Conservation (phyloP, 2,888 invertebrate species). For the Volucella inflata region DNA sequence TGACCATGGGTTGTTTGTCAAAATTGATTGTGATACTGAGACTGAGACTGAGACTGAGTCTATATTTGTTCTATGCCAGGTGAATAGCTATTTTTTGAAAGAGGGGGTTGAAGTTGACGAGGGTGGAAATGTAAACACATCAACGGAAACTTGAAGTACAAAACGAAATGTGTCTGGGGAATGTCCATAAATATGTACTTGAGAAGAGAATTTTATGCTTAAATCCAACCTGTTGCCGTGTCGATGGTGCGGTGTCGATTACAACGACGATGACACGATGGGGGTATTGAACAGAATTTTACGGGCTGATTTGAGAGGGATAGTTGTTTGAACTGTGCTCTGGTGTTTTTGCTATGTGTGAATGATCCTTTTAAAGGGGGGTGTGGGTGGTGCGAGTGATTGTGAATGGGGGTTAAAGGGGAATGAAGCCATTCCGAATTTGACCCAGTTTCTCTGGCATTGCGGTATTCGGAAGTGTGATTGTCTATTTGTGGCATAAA, state of each 20-base stretch:
- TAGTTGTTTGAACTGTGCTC: background rate
- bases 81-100: background rate
- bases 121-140: conserved; percentile 6
- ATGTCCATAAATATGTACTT: background rate
- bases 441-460: too few species aligned
- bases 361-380: too few species aligned
- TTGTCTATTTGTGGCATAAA: too few species aligned
- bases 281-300: background rate
- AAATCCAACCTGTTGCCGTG: conserved; percentile 15
- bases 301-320: background rate
- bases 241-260: background rate
- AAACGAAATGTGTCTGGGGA: conserved; percentile 21
- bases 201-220: background rate
- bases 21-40: too few species aligned
- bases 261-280: too few species aligned
- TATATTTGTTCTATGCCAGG: conserved; percentile 7
- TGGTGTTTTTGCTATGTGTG: background rate
- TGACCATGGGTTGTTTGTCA: background rate
- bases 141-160: background rate
- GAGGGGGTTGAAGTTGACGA: background rate
- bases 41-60: too few species aligned
- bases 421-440: too few species aligned
- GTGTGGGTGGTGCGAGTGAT: too few species aligned
- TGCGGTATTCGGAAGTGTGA: too few species aligned
- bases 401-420: too few species aligned